Percentiles rank a stretch among this genome's conserved stretches.
These are phyloP conservation scores for Drosophila pectinifera DNA, from an alignment of 1,140 invertebrate species.

Conservation along the genomic window DNA sequence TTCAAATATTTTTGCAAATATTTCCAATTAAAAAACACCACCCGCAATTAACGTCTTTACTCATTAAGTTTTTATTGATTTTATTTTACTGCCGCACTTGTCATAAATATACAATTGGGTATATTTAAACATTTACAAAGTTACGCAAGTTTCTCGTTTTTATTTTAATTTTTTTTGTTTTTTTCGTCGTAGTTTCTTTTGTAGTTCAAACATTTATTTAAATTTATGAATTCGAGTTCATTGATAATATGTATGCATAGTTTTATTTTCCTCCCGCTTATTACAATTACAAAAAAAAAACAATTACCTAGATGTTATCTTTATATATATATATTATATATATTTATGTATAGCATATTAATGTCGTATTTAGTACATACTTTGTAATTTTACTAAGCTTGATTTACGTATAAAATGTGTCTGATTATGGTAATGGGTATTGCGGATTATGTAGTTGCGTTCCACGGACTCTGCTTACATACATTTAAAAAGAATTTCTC, in stretches of 20 bases:
- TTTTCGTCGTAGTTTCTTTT: constrained; percentile 24
- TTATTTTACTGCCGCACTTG: constrained; percentile 51
- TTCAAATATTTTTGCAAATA: background rate
- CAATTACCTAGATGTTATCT: constrained; percentile 55
- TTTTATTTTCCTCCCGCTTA: constrained; percentile 44
- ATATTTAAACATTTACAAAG: constrained; percentile 81
- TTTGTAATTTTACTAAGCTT: constrained; percentile 68
- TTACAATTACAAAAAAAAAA: constrained; percentile 74
- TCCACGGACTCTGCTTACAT: constrained; percentile 30
- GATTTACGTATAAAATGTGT: constrained; percentile 80
- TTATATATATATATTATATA: constrained; percentile 36
- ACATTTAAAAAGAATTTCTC: constrained; percentile 36
- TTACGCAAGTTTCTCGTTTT: constrained; percentile 38
- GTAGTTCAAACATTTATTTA: constrained; percentile 62
- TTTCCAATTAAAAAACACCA: background rate
- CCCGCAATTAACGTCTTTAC: constrained; percentile 46
- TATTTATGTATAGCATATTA: constrained; percentile 48
- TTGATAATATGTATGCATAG: constrained; percentile 76
- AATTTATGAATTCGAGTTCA: constrained; percentile 78
- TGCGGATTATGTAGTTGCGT: constrained; percentile 31
- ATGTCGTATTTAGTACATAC: constrained; percentile 54
- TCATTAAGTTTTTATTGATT: constrained; percentile 74
- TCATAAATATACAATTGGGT: constrained; percentile 76
- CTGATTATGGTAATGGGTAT: constrained; percentile 43
- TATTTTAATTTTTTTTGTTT: constrained; percentile 19